Base-by-base conservation (phyloP, 2,888 invertebrate genomes). In the Hipparchia semele region DNA sequence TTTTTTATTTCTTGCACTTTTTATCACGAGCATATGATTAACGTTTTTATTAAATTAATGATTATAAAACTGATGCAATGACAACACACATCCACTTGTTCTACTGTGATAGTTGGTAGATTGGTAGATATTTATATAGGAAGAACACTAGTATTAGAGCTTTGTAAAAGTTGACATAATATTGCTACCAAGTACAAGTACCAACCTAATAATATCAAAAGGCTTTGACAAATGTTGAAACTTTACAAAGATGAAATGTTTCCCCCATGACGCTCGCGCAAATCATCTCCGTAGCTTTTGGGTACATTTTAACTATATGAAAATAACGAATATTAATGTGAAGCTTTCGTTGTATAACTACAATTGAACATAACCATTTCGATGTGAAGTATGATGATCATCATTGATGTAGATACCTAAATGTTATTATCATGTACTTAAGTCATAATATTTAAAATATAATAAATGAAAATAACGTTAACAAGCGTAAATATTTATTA, bases 191-290 rank as follows among this genome's bases (percentile, higher is more conserved):
- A 23, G 23, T 23, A 23, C 23, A 23, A 23, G 23, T 23, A 23
- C 46, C 46, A 46, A 6, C 46, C 46, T 46, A 13, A 13, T 54
- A 54, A 56, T 56, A 56, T 56, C 13, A 4, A 56, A n/a, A 9
- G 56, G n/a, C 13, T 9, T 54, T 12, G 5, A 54, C n/a, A 12
- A 8, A 54, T 2, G 10, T 10, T 53, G 2, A 53, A 6, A 53
- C 9, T 6, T 23, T 23, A 59, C 23, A 80, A 10, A 78, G 78
- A 79, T 76, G 76, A 74, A 76, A 76, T 75, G 76, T 72, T 75
- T 70, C 58, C 58, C 53, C 65, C n/a, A 69, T 81, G 80, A 81
- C 79, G 77, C 80, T 80, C 68, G 58, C 68, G 59, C 61, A 66
- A 64, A 75, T 33, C 33, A 59, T 59, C 59, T 59, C 33, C 33